phyloP scores from a whole-genome alignment of 2,888 invertebrate species.

The Stegana nigrithorax region DNA sequence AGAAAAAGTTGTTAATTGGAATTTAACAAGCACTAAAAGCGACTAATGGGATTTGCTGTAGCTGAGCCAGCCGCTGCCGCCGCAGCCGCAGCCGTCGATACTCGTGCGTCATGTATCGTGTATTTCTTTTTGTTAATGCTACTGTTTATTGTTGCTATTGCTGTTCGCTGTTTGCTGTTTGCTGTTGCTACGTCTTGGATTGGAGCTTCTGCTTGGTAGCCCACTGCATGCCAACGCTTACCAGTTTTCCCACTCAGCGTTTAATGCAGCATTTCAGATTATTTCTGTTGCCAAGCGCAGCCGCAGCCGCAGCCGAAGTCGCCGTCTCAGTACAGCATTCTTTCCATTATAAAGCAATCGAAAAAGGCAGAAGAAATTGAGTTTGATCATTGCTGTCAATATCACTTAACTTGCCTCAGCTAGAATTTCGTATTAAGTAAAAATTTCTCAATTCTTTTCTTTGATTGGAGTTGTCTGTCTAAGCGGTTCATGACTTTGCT shows the following conservation, averaged over 20 bases:
- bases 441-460: background rate
- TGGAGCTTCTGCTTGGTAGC: constrained; percentile 20
- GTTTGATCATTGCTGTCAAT: constrained; percentile 37
- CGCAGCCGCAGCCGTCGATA: constrained; percentile 14
- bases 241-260: constrained; percentile 39
- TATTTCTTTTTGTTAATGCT: too few species aligned
- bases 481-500: too few species aligned
- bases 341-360: too few species aligned
- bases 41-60: constrained; percentile 49
- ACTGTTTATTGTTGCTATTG: constrained; percentile 26
- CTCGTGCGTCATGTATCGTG: too few species aligned
- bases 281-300: background rate
- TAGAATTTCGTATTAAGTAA: background rate
- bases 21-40: constrained; percentile 62
- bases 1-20: constrained; percentile 63
- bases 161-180: background rate
- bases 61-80: constrained; percentile 12
- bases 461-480: background rate
- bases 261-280: background rate
- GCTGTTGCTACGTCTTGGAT: background rate
- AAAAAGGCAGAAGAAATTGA: constrained; percentile 62
- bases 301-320: constrained; percentile 1
- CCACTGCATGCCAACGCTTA: constrained; percentile 10
- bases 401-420: background rate
- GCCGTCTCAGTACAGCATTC: background rate